These are phyloP conservation scores for Streptopelia turtur DNA, from an alignment of 2,797 vertebrate genomes.

Conservation along the genomic window DNA sequence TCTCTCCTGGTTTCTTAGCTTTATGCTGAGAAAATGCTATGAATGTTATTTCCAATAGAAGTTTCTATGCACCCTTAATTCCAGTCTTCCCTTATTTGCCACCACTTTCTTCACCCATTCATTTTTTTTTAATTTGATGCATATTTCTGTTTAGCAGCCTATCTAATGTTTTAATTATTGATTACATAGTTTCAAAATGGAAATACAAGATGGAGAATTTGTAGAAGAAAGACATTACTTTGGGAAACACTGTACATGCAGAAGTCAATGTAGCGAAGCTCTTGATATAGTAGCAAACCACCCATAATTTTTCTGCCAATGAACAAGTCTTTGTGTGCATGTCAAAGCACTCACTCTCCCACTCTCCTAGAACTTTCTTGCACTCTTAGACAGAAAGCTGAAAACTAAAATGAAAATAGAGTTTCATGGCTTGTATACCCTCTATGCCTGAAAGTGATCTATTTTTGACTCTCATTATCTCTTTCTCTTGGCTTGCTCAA, in stretches of 20 bases:
- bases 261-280: neutral
- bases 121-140: neutral
- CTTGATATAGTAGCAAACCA: neutral
- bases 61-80: neutral
- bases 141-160: neutral
- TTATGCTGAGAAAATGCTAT: neutral
- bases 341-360: neutral
- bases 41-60: neutral
- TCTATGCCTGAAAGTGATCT: neutral
- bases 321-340: neutral
- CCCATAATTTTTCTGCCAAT: neutral
- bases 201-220: neutral
- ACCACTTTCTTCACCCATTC: neutral
- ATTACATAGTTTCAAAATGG: neutral
- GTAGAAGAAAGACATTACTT: neutral
- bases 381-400: neutral
- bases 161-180: neutral
- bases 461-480: constrained; percentile 35
- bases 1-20: neutral
- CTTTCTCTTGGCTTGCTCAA: neutral
- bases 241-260: neutral
- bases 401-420: neutral
- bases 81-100: neutral
- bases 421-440: neutral
- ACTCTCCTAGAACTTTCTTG: neutral